A percentile compares a stretch with the other conserved stretches of the same genome.
Conservation (phyloP, 2,113 vertebrate genomes). For the Charina bottae region DNA sequence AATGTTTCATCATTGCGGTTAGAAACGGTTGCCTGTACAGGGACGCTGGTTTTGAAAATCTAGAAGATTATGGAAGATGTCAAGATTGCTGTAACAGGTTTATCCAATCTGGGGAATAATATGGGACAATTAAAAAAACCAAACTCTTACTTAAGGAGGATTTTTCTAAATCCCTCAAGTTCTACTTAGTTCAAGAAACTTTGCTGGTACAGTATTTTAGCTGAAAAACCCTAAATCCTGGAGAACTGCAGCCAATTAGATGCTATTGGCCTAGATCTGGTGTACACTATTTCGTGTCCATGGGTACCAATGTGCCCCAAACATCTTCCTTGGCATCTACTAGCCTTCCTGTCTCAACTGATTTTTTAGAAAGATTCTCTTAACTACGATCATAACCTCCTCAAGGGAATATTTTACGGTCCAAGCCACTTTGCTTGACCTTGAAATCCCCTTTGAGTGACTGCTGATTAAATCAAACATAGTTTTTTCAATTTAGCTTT, state of each 20-base stretch:
- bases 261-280: neutral
- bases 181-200: neutral
- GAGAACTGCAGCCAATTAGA: neutral
- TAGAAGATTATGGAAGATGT: neutral
- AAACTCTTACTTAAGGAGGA: neutral
- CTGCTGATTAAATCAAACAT: slow-evolving; percentile 45
- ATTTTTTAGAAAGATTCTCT: neutral
- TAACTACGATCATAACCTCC: neutral
- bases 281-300: neutral
- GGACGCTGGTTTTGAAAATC: neutral
- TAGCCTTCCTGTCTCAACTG: neutral
- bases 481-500: slow-evolving; percentile 30
- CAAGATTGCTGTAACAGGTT: neutral
- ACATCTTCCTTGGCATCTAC: neutral
- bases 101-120: neutral
- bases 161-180: neutral
- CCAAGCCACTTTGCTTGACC: neutral
- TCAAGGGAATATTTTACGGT: neutral
- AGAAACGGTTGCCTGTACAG: neutral
- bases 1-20: neutral
- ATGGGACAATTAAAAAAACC: neutral
- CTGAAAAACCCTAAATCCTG: neutral
- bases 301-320: neutral
- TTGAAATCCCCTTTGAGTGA: slow-evolving; percentile 7
- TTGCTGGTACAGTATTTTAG: neutral